Conservation (phyloP, 2,797 vertebrate species). For the Natrix natrix region DNA sequence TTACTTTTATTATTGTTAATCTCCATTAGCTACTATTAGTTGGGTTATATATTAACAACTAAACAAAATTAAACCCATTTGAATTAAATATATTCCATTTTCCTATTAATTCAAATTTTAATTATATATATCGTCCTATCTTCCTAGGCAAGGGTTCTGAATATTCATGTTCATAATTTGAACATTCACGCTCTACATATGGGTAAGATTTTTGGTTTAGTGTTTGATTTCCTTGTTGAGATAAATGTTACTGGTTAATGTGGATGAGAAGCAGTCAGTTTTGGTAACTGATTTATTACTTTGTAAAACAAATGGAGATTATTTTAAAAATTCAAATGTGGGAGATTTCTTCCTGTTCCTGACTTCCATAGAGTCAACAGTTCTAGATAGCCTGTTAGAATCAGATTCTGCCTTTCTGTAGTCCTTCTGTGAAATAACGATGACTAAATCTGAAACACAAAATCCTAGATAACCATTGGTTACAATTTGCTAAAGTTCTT, state of each 20-base stretch:
- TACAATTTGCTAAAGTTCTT: not conserved
- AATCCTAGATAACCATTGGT: not conserved
- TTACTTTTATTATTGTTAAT: not conserved
- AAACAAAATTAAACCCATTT: not conserved
- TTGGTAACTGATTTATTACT: not conserved
- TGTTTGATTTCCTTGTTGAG: not conserved
- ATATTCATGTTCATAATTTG: not conserved
- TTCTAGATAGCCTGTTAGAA: not conserved
- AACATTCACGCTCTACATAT: not conserved
- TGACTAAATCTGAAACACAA: not conserved
- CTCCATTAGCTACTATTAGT: not conserved
- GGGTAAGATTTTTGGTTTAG: not conserved
- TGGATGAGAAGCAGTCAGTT: not conserved
- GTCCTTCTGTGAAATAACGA: not conserved
- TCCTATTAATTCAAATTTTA: not conserved
- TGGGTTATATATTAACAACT: not conserved
- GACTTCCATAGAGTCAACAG: not conserved
- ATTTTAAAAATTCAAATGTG: not conserved
- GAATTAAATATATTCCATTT: not conserved
- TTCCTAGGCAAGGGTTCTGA: not conserved
- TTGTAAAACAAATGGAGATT: not conserved
- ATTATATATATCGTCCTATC: not conserved
- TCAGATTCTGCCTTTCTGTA: not conserved
- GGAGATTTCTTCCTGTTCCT: not conserved
- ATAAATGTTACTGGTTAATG: not conserved